Percentiles rank a stretch among this genome's conserved stretches.
These are phyloP conservation scores for Leptestheria dahalacensis DNA, from an alignment of 1,140 invertebrate genomes.

Conservation along the genomic window DNA sequence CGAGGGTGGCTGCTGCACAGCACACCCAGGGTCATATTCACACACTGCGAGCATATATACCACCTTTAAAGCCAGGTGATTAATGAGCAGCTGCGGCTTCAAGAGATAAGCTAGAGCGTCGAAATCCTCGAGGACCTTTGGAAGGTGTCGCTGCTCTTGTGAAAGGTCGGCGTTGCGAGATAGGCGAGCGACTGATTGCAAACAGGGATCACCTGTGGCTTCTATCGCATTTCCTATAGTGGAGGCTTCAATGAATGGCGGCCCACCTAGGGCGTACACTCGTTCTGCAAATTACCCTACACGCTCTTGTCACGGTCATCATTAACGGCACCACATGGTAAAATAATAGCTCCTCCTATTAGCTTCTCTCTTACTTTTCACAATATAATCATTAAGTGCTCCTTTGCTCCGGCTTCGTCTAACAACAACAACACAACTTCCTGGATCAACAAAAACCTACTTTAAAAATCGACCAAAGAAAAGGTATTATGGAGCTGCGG, in stretches of 20 bases:
- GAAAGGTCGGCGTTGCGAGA: no score
- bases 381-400: not conserved
- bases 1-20: no score
- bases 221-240: not conserved
- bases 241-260: not conserved
- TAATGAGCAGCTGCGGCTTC: not conserved
- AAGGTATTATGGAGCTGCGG: no score
- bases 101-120: not conserved
- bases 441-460: no score
- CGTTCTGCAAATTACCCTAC: not conserved
- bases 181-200: no score
- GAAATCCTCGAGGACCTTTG: not conserved
- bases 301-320: not conserved
- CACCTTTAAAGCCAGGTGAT: not conserved
- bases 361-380: not conserved
- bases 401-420: not conserved
- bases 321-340: not conserved
- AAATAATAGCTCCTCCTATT: not conserved
- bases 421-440: not conserved
- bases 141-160: no score
- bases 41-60: no score
- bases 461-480: no score
- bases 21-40: not conserved
- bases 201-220: not conserved
- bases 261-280: not conserved